Evolutionary conservation across 2,113 vertebrate genomes (phyloP).

Genomic region (Sisor rabdophorus): DNA sequence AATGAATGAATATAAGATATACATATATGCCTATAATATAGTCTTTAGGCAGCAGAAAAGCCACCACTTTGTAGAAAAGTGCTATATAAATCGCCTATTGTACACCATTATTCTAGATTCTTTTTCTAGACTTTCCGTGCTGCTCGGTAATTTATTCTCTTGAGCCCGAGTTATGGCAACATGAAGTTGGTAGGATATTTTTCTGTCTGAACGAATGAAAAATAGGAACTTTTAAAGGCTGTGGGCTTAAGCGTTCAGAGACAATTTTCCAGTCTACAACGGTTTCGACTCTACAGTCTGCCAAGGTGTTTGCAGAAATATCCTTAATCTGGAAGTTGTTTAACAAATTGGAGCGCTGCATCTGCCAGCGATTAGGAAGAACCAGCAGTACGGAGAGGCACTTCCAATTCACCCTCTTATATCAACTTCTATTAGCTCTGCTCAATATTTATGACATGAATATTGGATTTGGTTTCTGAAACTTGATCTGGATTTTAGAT

Average conservation of each 20-base stretch:
- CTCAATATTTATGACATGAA: no score
- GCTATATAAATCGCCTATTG: not conserved
- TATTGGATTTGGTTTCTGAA: no score
- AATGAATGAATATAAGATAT: no score
- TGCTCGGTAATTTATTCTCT: constrained; percentile 10
- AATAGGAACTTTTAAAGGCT: constrained; percentile 14
- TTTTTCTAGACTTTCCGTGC: not conserved
- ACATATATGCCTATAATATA: no score
- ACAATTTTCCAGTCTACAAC: not conserved
- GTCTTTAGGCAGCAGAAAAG: no score
- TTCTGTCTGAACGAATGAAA: constrained; percentile 17
- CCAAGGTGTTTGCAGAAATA: constrained; percentile 35
- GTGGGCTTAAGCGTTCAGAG: not conserved
- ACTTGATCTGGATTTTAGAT: no score
- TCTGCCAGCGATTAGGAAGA: constrained; percentile 68
- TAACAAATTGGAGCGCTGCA: constrained; percentile 51
- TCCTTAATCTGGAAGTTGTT: constrained; percentile 66
- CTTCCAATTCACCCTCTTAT: constrained; percentile 14
- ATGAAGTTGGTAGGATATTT: not conserved
- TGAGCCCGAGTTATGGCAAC: constrained; percentile 1
- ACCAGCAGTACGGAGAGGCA: constrained; percentile 51
- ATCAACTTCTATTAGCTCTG: no score
- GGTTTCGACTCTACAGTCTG: not conserved
- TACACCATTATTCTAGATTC: not conserved
- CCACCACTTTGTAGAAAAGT: not conserved